A percentile compares a stretch with the other conserved stretches of the same genome.
Conservation (phyloP, 2,797 vertebrate species). For the Danio tinwini region DNA sequence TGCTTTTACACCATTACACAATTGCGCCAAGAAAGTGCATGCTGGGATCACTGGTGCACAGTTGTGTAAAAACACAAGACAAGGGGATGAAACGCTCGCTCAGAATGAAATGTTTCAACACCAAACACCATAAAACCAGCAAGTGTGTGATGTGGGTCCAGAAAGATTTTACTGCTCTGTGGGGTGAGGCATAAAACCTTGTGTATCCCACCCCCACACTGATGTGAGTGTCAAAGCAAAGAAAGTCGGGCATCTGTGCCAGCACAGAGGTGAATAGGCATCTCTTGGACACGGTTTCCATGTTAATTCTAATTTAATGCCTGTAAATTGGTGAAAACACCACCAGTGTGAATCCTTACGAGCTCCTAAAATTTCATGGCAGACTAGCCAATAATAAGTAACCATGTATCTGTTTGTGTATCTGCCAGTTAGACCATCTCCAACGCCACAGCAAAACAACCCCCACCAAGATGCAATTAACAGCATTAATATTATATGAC, state of each 20-base stretch:
- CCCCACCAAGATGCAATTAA: slow-evolving; percentile 52
- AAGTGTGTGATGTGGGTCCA: slow-evolving; percentile 55
- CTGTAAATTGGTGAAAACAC: slow-evolving; percentile 20
- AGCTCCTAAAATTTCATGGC: slow-evolving; percentile 8
- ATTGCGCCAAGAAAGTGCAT: slow-evolving; percentile 25
- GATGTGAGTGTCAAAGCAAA: slow-evolving; percentile 38
- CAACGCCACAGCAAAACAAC: slow-evolving; percentile 38
- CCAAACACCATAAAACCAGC: slow-evolving; percentile 56
- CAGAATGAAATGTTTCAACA: slow-evolving; percentile 55
- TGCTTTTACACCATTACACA: slow-evolving; percentile 42
- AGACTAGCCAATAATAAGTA: neutral
- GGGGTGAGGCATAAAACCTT: slow-evolving; percentile 52
- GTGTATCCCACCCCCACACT: slow-evolving; percentile 36
- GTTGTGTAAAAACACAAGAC: slow-evolving; percentile 35
- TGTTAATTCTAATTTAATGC: neutral
- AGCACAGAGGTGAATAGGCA: slow-evolving; percentile 60
- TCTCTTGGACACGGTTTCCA: slow-evolving; percentile 54
- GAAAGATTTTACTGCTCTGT: slow-evolving; percentile 49
- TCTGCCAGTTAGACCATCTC: slow-evolving; percentile 30
- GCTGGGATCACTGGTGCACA: slow-evolving; percentile 21
- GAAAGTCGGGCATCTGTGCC: slow-evolving; percentile 66
- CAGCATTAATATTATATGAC: slow-evolving; percentile 51
- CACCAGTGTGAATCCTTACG: neutral
- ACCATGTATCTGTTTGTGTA: slow-evolving; percentile 24
- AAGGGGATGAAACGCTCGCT: slow-evolving; percentile 22